Percentiles rank a stretch among this genome's conserved stretches.
Conservation (phyloP, 2,113 vertebrate species). For the Xiphophorus couchianus region DNA sequence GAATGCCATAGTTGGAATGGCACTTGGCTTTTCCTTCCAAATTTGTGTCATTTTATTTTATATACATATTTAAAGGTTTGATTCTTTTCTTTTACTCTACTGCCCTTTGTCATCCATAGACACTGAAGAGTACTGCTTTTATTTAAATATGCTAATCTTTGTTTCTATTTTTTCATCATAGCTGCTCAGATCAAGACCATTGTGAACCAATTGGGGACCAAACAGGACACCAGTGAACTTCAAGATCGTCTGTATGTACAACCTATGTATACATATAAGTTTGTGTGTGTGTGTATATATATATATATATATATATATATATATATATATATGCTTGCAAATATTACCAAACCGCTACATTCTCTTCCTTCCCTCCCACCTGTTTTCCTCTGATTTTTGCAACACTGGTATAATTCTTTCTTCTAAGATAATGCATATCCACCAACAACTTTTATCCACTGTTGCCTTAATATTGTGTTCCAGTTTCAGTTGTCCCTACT, state of each 20-base stretch:
- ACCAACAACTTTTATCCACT: no score
- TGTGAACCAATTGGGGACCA: conserved; percentile 93
- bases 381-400: no score
- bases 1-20: no score
- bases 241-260: conserved; percentile 92
- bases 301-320: no score
- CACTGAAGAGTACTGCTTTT: neutral
- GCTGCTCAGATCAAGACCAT: conserved; percentile 94
- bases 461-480: no score
- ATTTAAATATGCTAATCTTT: neutral
- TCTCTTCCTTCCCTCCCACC: no score
- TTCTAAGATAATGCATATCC: no score
- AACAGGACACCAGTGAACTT: conserved; percentile 90
- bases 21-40: neutral
- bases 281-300: no score
- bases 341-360: no score
- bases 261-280: neutral
- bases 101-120: neutral
- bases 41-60: neutral
- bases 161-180: conserved; percentile 54
- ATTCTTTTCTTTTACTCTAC: neutral
- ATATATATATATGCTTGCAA: no score
- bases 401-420: no score
- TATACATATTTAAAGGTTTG: neutral
- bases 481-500: no score